Evolutionary conservation across 92 coral and sea anemone species (phyloP).

Genomic region (Umimayanthus chanpuru): DNA sequence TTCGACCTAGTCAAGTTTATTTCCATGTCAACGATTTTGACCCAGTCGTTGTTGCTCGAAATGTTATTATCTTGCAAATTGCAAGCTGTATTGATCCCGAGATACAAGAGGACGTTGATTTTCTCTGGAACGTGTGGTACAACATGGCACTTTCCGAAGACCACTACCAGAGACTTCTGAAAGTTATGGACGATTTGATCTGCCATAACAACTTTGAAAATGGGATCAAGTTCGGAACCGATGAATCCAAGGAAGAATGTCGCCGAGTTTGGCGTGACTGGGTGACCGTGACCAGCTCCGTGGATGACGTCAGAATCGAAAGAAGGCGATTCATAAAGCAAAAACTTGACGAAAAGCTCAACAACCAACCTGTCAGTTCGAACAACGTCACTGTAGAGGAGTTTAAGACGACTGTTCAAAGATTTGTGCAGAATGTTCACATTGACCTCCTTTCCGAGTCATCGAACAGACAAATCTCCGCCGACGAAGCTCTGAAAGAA

Average conservation of each 20-base stretch:
- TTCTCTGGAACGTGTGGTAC: slow-evolving; percentile 78
- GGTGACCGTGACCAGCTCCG: slow-evolving; percentile 42
- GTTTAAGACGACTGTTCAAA: no score
- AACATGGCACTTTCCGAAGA: slow-evolving; percentile 59
- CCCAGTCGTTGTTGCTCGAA: slow-evolving; percentile 64
- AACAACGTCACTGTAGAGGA: no score
- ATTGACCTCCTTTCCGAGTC: no score
- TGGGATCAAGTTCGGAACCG: slow-evolving; percentile 40
- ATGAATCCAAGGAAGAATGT: slow-evolving; percentile 47
- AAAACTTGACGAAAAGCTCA: background rate
- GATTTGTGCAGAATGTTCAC: no score
- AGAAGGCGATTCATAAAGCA: slow-evolving; percentile 33
- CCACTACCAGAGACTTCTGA: slow-evolving; percentile 44
- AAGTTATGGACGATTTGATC: slow-evolving; percentile 33
- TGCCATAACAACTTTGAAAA: slow-evolving; percentile 17
- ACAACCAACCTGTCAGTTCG: background rate
- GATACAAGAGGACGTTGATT: slow-evolving; percentile 53
- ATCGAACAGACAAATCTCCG: no score
- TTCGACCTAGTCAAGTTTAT: slow-evolving; percentile 46
- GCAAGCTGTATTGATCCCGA: slow-evolving; percentile 55
- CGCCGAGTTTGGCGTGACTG: slow-evolving; percentile 61
- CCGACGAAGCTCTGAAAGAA: slow-evolving; percentile 16
- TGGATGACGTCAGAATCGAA: slow-evolving; percentile 44
- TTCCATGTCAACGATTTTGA: slow-evolving; percentile 74
- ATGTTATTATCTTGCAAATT: slow-evolving; percentile 58